phyloP scores from a whole-genome alignment of 2,113 vertebrate genomes.

The Ramphastos sulfuratus region DNA sequence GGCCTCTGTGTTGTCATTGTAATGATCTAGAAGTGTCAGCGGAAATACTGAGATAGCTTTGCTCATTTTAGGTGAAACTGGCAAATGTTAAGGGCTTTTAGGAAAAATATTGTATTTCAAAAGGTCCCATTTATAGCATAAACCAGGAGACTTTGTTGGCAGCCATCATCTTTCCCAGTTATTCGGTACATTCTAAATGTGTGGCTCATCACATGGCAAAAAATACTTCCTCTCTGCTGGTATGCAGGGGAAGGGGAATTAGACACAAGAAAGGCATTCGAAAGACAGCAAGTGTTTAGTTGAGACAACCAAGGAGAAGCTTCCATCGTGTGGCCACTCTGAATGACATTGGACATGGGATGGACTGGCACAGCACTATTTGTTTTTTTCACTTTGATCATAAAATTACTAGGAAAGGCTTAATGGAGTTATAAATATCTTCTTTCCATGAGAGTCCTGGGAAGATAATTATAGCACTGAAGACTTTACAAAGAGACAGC shows the following conservation, averaged over 20 bases:
- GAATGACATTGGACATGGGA: background rate
- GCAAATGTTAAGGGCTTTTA: background rate
- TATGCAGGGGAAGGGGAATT: background rate
- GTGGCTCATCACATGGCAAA: constrained; percentile 6
- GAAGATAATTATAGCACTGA: constrained; percentile 67
- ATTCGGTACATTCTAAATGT: constrained; percentile 38
- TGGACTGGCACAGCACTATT: constrained; percentile 15
- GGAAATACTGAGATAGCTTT: constrained; percentile 6
- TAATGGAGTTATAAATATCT: constrained; percentile 70
- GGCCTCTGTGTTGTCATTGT: background rate
- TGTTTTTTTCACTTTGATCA: constrained; percentile 59
- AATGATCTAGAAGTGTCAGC: background rate
- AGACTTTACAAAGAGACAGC: constrained; percentile 52
- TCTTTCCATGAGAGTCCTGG: constrained; percentile 68
- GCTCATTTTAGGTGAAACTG: constrained; percentile 14
- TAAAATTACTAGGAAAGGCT: constrained; percentile 64
- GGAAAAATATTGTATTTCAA: background rate
- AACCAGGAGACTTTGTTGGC: background rate
- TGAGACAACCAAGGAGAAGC: constrained; percentile 22
- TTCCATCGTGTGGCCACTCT: constrained; percentile 31
- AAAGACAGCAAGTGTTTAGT: constrained; percentile 16
- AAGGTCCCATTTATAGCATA: background rate
- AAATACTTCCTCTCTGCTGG: background rate
- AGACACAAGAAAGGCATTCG: constrained; percentile 33
- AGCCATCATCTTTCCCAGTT: constrained; percentile 22